phyloP scores from a whole-genome alignment of 2,113 vertebrate genomes.

The Caranx melampygus region DNA sequence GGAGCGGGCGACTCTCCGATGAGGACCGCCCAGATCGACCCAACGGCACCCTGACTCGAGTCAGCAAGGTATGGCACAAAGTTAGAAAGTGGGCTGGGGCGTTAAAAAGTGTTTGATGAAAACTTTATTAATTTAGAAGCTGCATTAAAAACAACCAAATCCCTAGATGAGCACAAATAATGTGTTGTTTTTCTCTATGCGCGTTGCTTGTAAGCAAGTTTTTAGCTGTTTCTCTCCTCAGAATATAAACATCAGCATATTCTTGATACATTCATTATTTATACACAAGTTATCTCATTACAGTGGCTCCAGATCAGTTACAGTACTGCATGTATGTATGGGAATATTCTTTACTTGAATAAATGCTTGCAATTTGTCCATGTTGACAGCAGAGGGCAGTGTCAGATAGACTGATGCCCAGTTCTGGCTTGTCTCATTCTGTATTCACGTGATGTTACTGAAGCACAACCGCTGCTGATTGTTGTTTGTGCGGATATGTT shows the following conservation, averaged over 20 bases:
- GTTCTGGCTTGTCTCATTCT: neutral
- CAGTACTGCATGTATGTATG: too few relatives aligned
- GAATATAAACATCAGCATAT: too few relatives aligned
- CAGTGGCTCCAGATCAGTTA: too few relatives aligned
- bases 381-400: slow-evolving; percentile 77
- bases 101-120: neutral
- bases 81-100: neutral
- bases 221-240: too few relatives aligned
- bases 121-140: too few relatives aligned
- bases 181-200: too few relatives aligned
- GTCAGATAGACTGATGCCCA: slow-evolving; percentile 24
- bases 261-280: too few relatives aligned
- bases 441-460: slow-evolving; percentile 5
- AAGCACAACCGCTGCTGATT: slow-evolving; percentile 12
- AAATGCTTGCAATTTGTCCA: slow-evolving; percentile 28
- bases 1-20: slow-evolving; percentile 90
- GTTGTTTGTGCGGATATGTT: slow-evolving; percentile 19
- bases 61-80: slow-evolving; percentile 70
- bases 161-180: too few relatives aligned
- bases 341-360: neutral
- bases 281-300: too few relatives aligned
- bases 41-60: slow-evolving; percentile 88
- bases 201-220: too few relatives aligned
- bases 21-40: slow-evolving; percentile 89
- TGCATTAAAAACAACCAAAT: too few relatives aligned